These are phyloP conservation scores for Nasonia longicornis DNA, from an alignment of 1,140 invertebrate species.

Conservation along the genomic window DNA sequence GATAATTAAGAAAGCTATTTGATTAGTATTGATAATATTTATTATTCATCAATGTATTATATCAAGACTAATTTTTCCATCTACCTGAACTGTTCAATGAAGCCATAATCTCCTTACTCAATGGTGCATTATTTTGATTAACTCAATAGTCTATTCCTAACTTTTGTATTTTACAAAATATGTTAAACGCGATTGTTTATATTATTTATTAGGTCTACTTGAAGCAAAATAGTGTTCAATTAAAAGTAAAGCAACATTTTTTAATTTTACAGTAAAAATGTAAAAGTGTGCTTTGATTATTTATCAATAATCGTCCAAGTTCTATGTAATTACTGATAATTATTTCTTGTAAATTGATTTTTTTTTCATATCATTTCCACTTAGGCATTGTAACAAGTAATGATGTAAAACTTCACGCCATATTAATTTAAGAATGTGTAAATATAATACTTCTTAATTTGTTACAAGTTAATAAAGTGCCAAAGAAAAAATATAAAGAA, in stretches of 20 bases:
- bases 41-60: background rate
- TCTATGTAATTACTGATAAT: slow-evolving; percentile 20
- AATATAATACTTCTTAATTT: slow-evolving; percentile 56
- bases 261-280: slow-evolving; percentile 32
- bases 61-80: slow-evolving; percentile 19
- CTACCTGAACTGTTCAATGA: slow-evolving; percentile 8
- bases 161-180: slow-evolving; percentile 21
- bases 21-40: slow-evolving; percentile 16
- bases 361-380: slow-evolving; percentile 51
- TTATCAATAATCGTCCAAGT: slow-evolving; percentile 14
- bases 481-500: slow-evolving; percentile 62
- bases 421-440: slow-evolving; percentile 64
- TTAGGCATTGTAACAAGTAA: slow-evolving; percentile 55
- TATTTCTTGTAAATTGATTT: slow-evolving; percentile 7
- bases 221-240: slow-evolving; percentile 23
- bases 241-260: slow-evolving; percentile 4
- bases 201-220: slow-evolving; percentile 38
- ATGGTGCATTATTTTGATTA: slow-evolving; percentile 31
- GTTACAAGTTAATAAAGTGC: slow-evolving; percentile 65
- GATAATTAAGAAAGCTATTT: background rate
- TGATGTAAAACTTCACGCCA: slow-evolving; percentile 56
- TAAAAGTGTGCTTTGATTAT: slow-evolving; percentile 36
- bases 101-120: slow-evolving; percentile 16
- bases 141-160: background rate
- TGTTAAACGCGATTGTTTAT: slow-evolving; percentile 15